Evolutionary conservation across 2,113 vertebrate species (phyloP), one percentile per base, ranked within the genome.

Genomic region (Cebidichthys violaceus): DNA sequence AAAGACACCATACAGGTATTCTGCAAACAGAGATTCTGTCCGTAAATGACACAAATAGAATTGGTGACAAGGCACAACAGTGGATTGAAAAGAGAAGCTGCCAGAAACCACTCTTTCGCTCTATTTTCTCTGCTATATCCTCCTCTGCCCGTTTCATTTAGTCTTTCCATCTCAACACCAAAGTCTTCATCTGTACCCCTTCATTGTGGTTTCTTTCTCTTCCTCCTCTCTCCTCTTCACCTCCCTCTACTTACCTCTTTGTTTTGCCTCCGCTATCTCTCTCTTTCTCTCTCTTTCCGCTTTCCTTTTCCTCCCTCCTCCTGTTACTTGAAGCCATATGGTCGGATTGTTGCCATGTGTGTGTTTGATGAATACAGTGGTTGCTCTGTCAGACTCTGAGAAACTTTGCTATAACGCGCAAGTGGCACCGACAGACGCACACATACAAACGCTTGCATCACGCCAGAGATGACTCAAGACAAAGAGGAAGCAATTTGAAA

Each of bases 321-420:
- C 75, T 55, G 68, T 62, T 77, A 82, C 77, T 86, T 60, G 27
- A 92, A 91, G 84, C 86, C 88, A 90, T 84, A 64, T 88, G 87
- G 70, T 74, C 43, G 77, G 86, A 93, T 89, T 88, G 87, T 70
- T 86, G 82, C 86, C 92, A 91, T 89, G 74, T 93, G 90, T 76
- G 77, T 84, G 79, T 88, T 85, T 90, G 91, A 86, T 83, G 82
- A 90, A 83, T 89, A 89, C 80, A 92, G 85, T 85, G 82, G 90
- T 78, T 79, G 89, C 75, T 89, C 88, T 82, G 89, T 92, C 70
- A 84, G 81, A 70, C 75, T 83, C 71, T 87, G 84, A 87, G 78
- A 89, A 88, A 75, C 18, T 77, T 78, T 52, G 47, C 67, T 45
- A 15, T 71, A 50, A 75, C 82, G 77, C 78, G 71, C 20, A 88